phyloP scores from a whole-genome alignment of 2,113 vertebrate species.

The Micronycteris hirsuta region DNA sequence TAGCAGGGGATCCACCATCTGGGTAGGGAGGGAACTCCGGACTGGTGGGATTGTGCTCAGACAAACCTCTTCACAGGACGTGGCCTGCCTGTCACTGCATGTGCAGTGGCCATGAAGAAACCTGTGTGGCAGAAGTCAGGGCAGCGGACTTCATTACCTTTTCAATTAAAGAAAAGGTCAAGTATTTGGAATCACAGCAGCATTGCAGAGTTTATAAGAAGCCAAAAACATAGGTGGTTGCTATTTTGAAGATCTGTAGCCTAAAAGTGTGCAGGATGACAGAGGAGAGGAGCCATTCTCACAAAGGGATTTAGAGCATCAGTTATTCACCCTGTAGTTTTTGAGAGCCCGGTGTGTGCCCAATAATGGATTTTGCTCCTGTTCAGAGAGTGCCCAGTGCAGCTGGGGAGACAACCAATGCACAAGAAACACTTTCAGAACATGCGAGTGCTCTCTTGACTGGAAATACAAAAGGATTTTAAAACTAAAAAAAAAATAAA shows the following conservation, averaged over 20 bases:
- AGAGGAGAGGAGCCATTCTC: neutral
- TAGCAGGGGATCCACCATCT: neutral
- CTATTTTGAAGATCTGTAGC: neutral
- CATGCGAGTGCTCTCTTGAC: neutral
- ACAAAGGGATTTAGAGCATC: neutral
- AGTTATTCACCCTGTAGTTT: neutral
- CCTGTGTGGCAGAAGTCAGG: rapidly evolving
- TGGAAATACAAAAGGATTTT: neutral
- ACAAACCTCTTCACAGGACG: too few relatives aligned
- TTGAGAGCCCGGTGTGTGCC: neutral
- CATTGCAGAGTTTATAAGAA: neutral
- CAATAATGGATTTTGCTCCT: neutral
- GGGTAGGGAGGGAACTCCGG: neutral
- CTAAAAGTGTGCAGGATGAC: neutral
- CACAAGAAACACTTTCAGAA: neutral
- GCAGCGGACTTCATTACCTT: neutral
- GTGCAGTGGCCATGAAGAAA: neutral
- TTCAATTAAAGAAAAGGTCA: neutral
- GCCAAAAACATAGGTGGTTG: neutral
- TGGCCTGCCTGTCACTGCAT: neutral
- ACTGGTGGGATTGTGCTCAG: neutral
- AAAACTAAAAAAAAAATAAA: neutral
- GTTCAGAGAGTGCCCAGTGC: neutral
- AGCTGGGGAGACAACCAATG: neutral
- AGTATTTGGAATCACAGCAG: neutral